phyloP scores from a whole-genome alignment of 1,140 invertebrate species.

The Euglossa dilemma region DNA sequence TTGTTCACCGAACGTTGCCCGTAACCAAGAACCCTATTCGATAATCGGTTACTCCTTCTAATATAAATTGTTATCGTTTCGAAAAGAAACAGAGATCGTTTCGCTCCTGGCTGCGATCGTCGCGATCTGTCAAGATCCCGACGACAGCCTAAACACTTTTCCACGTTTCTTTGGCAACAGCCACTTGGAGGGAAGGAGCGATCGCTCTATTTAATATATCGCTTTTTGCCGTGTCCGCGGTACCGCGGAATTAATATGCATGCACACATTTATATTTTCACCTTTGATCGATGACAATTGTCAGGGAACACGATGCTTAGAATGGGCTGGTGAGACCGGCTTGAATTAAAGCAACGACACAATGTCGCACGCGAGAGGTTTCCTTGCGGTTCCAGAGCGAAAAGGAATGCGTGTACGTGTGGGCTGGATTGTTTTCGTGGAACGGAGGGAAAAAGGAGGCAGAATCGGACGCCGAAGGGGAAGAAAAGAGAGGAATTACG shows the following conservation, averaged over 20 bases:
- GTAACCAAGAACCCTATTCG: too few relatives aligned
- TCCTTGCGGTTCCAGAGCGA: neutral
- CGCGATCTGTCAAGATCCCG: neutral
- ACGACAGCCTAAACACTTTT: neutral
- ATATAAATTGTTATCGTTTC: neutral
- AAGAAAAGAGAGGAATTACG: neutral
- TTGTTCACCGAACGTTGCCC: too few relatives aligned
- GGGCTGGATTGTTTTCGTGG: conserved; percentile 28
- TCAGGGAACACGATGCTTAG: conserved; percentile 28
- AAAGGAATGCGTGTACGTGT: neutral
- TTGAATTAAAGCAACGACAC: conserved; percentile 39
- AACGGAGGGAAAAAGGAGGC: neutral
- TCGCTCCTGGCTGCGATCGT: neutral
- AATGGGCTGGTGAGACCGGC: neutral
- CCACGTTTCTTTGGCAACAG: neutral
- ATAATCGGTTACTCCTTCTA: too few relatives aligned
- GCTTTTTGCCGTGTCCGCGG: conserved; percentile 5
- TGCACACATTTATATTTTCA: conserved; percentile 19
- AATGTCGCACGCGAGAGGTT: conserved; percentile 50
- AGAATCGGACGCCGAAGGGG: neutral
- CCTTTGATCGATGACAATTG: conserved; percentile 45
- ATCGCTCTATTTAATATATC: neutral
- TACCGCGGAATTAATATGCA: conserved; percentile 12
- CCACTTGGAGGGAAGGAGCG: neutral
- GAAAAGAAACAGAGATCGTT: neutral